Percentiles rank a stretch among this genome's conserved stretches.
Conservation (phyloP, 2,113 vertebrate species). For the Pseudopodoces humilis region DNA sequence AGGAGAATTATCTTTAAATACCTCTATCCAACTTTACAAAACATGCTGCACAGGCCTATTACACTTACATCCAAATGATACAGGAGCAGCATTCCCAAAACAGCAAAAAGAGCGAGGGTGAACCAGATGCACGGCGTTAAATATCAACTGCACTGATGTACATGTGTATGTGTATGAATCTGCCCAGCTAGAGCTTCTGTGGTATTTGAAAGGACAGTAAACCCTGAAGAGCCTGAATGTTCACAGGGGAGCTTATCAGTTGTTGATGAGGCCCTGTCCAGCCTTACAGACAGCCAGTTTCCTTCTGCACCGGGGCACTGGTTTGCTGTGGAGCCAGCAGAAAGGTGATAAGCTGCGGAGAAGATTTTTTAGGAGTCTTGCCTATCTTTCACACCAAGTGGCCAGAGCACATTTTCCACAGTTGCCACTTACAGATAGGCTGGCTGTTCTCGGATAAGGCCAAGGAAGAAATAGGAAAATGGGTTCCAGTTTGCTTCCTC, state of each 20-base stretch:
- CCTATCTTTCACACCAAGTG: slow-evolving; percentile 83
- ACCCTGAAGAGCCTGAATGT: slow-evolving; percentile 68
- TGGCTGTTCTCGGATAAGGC: slow-evolving; percentile 73
- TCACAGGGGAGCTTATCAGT: slow-evolving; percentile 85
- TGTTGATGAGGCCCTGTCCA: slow-evolving; percentile 82
- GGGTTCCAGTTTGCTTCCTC: slow-evolving; percentile 72
- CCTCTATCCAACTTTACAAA: not conserved
- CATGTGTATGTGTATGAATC: not conserved
- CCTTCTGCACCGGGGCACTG: slow-evolving; percentile 70
- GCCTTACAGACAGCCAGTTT: slow-evolving; percentile 82
- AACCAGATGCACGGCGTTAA: not conserved
- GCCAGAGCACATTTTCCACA: slow-evolving; percentile 81
- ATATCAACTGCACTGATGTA: not conserved
- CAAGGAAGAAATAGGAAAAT: slow-evolving; percentile 64
- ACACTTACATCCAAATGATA: not conserved
- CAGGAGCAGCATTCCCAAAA: not conserved
- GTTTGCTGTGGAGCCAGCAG: slow-evolving; percentile 82
- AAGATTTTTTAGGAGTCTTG: slow-evolving; percentile 82
- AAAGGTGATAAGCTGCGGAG: slow-evolving; percentile 84
- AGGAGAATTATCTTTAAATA: not conserved
- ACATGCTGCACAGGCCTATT: not conserved
- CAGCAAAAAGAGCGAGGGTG: accelerated
- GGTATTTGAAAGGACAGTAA: slow-evolving; percentile 73
- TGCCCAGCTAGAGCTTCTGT: slow-evolving; percentile 41
- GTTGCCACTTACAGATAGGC: slow-evolving; percentile 78